These are phyloP conservation scores for Scaptomyza parva DNA, from an alignment of 2,888 invertebrate species.

Conservation along the genomic window DNA sequence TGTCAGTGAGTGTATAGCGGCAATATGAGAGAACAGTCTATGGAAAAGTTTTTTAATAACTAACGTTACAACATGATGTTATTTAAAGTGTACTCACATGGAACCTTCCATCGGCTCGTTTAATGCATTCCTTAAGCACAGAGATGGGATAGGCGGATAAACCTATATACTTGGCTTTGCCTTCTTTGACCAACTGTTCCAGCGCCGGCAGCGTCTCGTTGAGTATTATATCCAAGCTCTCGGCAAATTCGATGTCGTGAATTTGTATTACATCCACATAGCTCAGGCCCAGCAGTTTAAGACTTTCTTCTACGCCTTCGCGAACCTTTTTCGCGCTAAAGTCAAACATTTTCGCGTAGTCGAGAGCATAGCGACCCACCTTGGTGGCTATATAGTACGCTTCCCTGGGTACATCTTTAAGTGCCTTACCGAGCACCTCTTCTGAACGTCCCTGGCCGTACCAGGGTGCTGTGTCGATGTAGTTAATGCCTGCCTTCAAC, in stretches of 20 bases:
- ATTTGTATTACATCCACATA: constrained; percentile 97
- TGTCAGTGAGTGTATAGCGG: constrained; percentile 92
- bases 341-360: constrained; percentile 92
- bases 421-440: constrained; percentile 91
- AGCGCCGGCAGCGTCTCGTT: constrained; percentile 95
- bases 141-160: constrained; percentile 94
- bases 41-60: not conserved
- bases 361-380: constrained; percentile 92
- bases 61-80: not conserved
- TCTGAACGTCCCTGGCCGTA: constrained; percentile 96
- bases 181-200: constrained; percentile 89
- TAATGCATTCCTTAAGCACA: constrained; percentile 90
- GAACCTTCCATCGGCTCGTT: constrained; percentile 86
- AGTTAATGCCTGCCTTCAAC: constrained; percentile 93
- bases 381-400: constrained; percentile 96
- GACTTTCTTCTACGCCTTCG: constrained; percentile 90
- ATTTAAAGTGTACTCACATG: constrained; percentile 70
- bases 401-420: constrained; percentile 91
- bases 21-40: constrained; percentile 88
- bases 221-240: constrained; percentile 89
- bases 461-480: constrained; percentile 96
- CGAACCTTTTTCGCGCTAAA: constrained; percentile 91
- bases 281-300: constrained; percentile 89
- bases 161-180: constrained; percentile 92
- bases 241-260: constrained; percentile 96